Evolutionary conservation across 2,797 vertebrate genomes (phyloP).

Genomic region (Enteromius paludinosus): DNA sequence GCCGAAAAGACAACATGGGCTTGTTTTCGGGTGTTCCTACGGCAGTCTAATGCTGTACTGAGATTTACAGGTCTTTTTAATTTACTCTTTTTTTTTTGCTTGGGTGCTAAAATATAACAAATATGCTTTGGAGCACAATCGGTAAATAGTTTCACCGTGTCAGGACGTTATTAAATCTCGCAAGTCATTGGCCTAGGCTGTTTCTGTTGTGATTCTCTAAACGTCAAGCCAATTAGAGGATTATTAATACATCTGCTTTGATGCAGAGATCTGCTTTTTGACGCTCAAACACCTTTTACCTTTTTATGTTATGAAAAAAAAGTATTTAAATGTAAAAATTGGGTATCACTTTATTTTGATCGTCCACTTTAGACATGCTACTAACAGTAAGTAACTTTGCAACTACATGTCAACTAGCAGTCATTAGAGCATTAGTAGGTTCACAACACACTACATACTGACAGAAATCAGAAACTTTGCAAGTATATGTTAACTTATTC

Average conservation of each 20-base stretch:
- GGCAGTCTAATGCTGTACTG: neutral
- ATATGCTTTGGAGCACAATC: neutral
- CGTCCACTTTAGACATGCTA: too few species aligned
- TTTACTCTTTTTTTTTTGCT: neutral
- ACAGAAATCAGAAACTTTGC: too few species aligned
- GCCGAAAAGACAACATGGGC: constrained; percentile 9
- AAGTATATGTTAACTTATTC: too few species aligned
- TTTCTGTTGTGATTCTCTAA: neutral
- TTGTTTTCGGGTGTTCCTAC: neutral
- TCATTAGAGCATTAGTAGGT: too few species aligned
- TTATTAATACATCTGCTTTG: neutral
- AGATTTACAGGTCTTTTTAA: constrained; percentile 2
- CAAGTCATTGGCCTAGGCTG: neutral
- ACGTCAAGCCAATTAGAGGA: neutral
- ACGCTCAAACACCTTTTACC: neutral
- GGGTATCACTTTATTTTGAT: too few species aligned
- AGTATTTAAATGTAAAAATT: neutral
- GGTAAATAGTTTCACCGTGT: neutral
- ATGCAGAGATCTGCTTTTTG: neutral
- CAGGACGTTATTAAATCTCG: neutral
- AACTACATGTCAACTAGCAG: too few species aligned
- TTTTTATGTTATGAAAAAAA: too few species aligned
- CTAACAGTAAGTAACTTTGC: too few species aligned
- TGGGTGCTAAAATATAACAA: neutral
- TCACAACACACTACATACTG: too few species aligned